Percentiles rank a stretch among this genome's conserved stretches.
Conservation (phyloP, 2,888 invertebrate genomes). For the Drosophila colorata region DNA sequence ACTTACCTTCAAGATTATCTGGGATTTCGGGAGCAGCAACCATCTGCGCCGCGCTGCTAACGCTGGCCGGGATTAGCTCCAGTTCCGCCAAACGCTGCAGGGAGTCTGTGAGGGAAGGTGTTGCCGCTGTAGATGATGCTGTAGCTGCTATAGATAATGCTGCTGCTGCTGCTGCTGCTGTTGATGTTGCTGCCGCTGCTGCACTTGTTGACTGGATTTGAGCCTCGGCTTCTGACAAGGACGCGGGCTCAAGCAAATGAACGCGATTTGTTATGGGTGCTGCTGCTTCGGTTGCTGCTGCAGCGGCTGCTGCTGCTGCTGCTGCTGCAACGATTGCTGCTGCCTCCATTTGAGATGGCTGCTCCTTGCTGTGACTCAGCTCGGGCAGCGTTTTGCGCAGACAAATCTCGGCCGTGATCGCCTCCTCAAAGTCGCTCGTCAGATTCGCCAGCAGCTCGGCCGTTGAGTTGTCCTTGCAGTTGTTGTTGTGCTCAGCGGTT, state of each 20-base stretch:
- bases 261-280: constrained; percentile 13
- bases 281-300: constrained; percentile 15
- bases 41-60: constrained; percentile 8
- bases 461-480: constrained; percentile 74
- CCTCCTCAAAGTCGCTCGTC: constrained; percentile 79
- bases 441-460: constrained; percentile 79
- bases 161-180: constrained; percentile 9
- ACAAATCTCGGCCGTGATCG: constrained; percentile 83
- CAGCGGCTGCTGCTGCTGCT: constrained; percentile 14
- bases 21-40: constrained; percentile 74
- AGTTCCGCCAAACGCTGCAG: constrained; percentile 16
- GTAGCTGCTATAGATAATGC: background rate
- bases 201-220: constrained; percentile 41
- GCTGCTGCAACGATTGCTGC: constrained; percentile 4
- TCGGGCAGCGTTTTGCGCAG: constrained; percentile 81
- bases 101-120: constrained; percentile 15
- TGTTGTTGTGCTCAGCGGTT: constrained; percentile 56
- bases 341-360: constrained; percentile 13
- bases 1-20: constrained; percentile 81
- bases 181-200: constrained; percentile 23
- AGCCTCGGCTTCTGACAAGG: constrained; percentile 48
- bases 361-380: constrained; percentile 64
- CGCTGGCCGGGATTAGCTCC: constrained; percentile 15
- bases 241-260: constrained; percentile 21
- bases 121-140: constrained; percentile 27